Percentiles rank a stretch among this genome's conserved stretches.
phyloP scores from a whole-genome alignment of 2,113 vertebrate genomes.

The Pyrgilauda ruficollis region DNA sequence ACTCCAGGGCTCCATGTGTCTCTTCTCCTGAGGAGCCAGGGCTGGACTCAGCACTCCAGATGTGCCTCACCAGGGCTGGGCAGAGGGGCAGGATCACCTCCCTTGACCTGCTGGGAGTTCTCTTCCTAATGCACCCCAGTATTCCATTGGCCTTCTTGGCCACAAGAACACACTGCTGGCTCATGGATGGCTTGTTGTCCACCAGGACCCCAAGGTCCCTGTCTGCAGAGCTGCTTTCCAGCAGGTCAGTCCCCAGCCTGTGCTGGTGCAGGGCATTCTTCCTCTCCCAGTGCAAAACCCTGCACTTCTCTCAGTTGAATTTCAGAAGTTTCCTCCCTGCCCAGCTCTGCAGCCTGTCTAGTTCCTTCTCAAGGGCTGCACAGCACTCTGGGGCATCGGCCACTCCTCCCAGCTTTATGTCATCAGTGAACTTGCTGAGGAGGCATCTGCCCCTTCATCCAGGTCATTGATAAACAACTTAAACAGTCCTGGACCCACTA shows the following conservation, averaged over 20 bases:
- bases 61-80: too few relatives aligned
- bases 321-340: not conserved
- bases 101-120: too few relatives aligned
- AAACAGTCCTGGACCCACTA: not conserved
- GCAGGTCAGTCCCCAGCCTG: not conserved
- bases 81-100: too few relatives aligned
- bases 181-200: not conserved
- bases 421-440: not conserved
- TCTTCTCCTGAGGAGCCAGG: too few relatives aligned
- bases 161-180: not conserved
- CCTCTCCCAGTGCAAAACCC: not conserved
- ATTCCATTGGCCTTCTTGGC: not conserved
- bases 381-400: not conserved
- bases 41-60: too few relatives aligned
- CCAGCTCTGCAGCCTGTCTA: fast-evolving
- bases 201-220: not conserved
- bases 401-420: not conserved
- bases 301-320: too few relatives aligned
- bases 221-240: not conserved
- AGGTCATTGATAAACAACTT: not conserved
- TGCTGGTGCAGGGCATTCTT: fast-evolving
- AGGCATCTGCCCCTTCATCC: not conserved
- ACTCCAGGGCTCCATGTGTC: too few relatives aligned
- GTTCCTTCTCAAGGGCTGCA: not conserved
- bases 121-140: not conserved